A percentile compares a stretch with the other conserved stretches of the same genome.
These are phyloP conservation scores for Xestobium rufovillosum DNA, from an alignment of 2,888 invertebrate species.

Conservation along the genomic window DNA sequence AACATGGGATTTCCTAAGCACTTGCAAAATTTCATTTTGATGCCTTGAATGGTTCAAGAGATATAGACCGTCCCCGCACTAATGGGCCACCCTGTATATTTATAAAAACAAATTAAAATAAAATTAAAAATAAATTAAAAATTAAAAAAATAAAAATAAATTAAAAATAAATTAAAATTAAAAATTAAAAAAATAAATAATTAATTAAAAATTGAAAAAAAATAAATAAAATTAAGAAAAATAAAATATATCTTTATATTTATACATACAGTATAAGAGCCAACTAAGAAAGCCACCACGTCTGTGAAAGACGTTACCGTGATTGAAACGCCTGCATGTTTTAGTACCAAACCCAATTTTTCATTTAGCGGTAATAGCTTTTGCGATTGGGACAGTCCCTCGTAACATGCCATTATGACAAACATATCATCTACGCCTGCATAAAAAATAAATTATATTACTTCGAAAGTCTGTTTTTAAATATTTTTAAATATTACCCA, in stretches of 20 bases:
- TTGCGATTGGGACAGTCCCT: constrained; percentile 51
- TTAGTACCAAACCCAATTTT: constrained; percentile 61
- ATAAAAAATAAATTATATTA: neutral
- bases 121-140: no score
- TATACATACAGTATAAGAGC: constrained; percentile 60
- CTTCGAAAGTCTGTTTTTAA: constrained; percentile 6
- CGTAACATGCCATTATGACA: constrained; percentile 74
- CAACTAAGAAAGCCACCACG: constrained; percentile 70
- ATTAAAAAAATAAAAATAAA: no score
- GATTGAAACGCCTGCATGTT: constrained; percentile 77
- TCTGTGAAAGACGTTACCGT: constrained; percentile 78
- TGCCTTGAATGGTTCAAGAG: no score
- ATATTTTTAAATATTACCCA: no score
- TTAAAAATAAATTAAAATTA: no score
- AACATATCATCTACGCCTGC: constrained; percentile 78
- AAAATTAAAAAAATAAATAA: constrained; percentile 11
- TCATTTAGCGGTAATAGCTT: constrained; percentile 52
- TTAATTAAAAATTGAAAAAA: constrained; percentile 3
- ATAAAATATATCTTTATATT: neutral
- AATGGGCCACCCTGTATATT: no score
- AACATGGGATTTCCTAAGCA: no score
- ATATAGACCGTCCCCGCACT: no score
- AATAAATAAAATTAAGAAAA: constrained; percentile 8
- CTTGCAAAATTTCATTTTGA: no score
- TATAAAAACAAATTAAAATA: no score